Evolutionary conservation across 2,113 vertebrate species (phyloP), one percentile per base, ranked within the genome.

Genomic region (Rhynchopsitta pachyrhyncha): DNA sequence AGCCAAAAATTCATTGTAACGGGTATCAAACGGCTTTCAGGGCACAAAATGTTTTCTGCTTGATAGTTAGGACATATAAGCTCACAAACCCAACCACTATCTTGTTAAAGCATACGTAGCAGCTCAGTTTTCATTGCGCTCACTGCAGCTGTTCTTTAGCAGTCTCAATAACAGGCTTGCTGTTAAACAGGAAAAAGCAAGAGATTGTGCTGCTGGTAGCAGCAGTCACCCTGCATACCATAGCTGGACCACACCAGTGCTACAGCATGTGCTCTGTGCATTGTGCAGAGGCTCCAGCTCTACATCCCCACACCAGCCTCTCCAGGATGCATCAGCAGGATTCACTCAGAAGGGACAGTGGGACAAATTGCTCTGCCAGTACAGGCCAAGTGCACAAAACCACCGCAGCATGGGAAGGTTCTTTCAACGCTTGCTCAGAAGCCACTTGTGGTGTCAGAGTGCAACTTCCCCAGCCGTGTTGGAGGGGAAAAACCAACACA

Each of bases 401-500:
- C 17, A 0, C 28, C 41, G 22, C 3, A 0, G 7, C 0, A 0
- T 3, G 22, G 9, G 28, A n/a, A 5, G 14, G 49, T 37, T 15
- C 66, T 60, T 75, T 52, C 92, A 39, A 3, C 44, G 19, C 31
- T 53, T 2, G 0, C 33, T 68, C 27, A 25, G 75, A 86, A 91
- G 6, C 47, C 44, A 3, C 62, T 64, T n/a, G 57, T 0, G 1
- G 31, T 41, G 29, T 57, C 52, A n/a, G 35, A 76, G 29, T 1
- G 0, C 60, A 35, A 52, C 81, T 91, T 87, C 62, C 68, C 27
- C 31, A 2, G 59, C 35, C 2, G 0, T 5, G 49, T 3, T 23
- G 50, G 37, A 50, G 55, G 50, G 77, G 25, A 17, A 73, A 60
- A 86, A 17, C 11, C 35, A 67, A 2, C 46, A 13, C 10, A 23